phyloP scores from a whole-genome alignment of 2,888 invertebrate species.

The Scelioninae gen. 1 region DNA sequence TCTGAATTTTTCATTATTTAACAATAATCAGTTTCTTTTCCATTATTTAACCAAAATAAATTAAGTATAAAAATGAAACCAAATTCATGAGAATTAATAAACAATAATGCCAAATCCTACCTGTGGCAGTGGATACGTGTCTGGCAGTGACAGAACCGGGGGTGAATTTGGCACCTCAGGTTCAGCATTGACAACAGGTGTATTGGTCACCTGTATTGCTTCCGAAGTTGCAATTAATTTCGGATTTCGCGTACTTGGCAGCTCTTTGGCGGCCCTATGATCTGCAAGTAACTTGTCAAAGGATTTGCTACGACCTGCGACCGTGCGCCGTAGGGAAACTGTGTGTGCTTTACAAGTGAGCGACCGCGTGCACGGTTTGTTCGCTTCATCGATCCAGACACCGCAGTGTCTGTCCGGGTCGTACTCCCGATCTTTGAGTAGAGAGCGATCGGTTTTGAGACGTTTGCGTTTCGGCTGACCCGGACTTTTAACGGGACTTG shows the following conservation, averaged over 20 bases:
- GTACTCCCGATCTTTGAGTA: conserved; percentile 88
- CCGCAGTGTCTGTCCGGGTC: conserved; percentile 94
- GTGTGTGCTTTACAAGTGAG: conserved; percentile 90
- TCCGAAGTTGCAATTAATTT: too few species aligned
- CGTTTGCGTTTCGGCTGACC: conserved; percentile 81
- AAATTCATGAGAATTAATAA: too few species aligned
- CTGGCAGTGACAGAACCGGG: conserved; percentile 82
- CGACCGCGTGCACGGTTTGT: conserved; percentile 91
- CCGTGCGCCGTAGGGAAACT: conserved; percentile 88
- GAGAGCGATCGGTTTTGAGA: conserved; percentile 81
- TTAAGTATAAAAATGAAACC: too few species aligned
- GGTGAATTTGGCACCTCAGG: conserved; percentile 86
- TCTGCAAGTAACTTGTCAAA: conserved; percentile 91
- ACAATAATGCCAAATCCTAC: too few species aligned
- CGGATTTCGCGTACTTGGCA: conserved; percentile 77
- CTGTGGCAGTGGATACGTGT: conserved; percentile 84
- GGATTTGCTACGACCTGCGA: conserved; percentile 89
- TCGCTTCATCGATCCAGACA: conserved; percentile 88
- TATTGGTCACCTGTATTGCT: conserved; percentile 71
- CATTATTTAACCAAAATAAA: too few species aligned
- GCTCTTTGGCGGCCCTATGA: conserved; percentile 88
- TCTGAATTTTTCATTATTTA: too few species aligned
- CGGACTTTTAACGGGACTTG: conserved; percentile 75
- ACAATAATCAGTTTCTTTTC: too few species aligned
- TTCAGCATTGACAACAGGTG: conserved; percentile 85